Conservation (phyloP, 2,797 vertebrate genomes). For the Kryptolebias ocellatus region DNA sequence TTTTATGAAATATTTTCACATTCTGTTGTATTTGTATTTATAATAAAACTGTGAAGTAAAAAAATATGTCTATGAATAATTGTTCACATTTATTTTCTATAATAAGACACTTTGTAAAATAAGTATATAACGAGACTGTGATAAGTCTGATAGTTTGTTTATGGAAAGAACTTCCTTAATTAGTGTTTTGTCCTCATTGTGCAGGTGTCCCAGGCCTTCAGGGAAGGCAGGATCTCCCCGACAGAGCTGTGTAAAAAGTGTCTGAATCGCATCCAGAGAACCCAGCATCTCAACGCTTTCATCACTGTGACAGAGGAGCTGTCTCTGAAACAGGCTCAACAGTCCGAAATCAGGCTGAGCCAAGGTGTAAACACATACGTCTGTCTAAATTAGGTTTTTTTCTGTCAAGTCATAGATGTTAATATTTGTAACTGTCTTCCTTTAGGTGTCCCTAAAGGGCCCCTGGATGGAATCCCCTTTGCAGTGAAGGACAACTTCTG, state of each 20-base stretch:
- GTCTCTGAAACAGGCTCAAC: slow-evolving; percentile 89
- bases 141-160: neutral
- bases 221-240: slow-evolving; percentile 85
- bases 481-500: slow-evolving; percentile 97
- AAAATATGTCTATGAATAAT: too few relatives aligned
- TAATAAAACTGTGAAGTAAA: too few relatives aligned
- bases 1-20: too few relatives aligned
- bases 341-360: slow-evolving; percentile 85
- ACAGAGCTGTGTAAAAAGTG: slow-evolving; percentile 90
- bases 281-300: slow-evolving; percentile 89
- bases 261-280: slow-evolving; percentile 87
- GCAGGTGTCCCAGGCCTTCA: slow-evolving; percentile 88
- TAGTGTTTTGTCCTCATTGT: neutral
- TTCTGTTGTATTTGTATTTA: too few relatives aligned
- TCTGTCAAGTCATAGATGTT: neutral
- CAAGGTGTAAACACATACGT: slow-evolving; percentile 74
- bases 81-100: too few relatives aligned
- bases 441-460: slow-evolving; percentile 85
- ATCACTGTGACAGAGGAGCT: slow-evolving; percentile 88
- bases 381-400: neutral
- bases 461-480: slow-evolving; percentile 93
- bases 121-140: too few relatives aligned
- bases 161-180: neutral
- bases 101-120: too few relatives aligned
- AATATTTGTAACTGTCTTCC: slow-evolving; percentile 16